Evolutionary conservation across 2,113 vertebrate species (phyloP), one percentile per base, ranked within the genome.

Genomic region (Anguilla japonica): DNA sequence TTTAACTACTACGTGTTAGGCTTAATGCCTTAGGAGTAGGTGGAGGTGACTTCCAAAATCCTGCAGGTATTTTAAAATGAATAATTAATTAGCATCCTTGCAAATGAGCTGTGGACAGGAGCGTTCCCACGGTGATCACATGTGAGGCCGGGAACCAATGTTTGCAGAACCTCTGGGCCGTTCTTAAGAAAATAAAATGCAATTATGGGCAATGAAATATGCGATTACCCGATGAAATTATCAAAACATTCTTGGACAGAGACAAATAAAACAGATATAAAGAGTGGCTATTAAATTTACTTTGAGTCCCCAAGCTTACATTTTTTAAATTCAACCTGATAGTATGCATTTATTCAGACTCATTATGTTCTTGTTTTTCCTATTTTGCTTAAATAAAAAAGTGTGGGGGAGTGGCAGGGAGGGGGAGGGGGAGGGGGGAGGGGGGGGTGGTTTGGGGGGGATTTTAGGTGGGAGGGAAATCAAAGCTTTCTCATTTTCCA

Each of bases 51-150:
- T 82, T 50, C 46, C 20, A 53, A 50, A 75, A 39, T 29, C 81
- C 81, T 82, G n/a, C 41, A 82, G 81, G 81, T 82, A 82, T 82
- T 82, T 82, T 82, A 40, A 50, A 29, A 82, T 82, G 81, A 82
- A 82, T 82, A 82, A 82, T 82, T 82, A 82, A 82, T 29, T 29
- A 82, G 41, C n/a, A 40, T 60, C 20, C 18, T 29, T 83, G 56
- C 56, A 83, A 56, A 46, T 40, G 34, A 56, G 71, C 29, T 29
- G 39, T 60, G 50, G 82, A 83, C 60, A 83, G 29, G 56, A 4
- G 13, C 39, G 34, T 83, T 29, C 56, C 50, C 4, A 15, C 7
- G 41, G 60, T 22, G 60, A 60, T 3, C 14, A 20, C 18, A 20
- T 60, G 82, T 39, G 20, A 60, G 82, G 7, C 15, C 15, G 34